Evolutionary conservation across 2,888 invertebrate species (phyloP), one percentile per base, ranked within the genome.

Genomic region (Proisotoma minuta): DNA sequence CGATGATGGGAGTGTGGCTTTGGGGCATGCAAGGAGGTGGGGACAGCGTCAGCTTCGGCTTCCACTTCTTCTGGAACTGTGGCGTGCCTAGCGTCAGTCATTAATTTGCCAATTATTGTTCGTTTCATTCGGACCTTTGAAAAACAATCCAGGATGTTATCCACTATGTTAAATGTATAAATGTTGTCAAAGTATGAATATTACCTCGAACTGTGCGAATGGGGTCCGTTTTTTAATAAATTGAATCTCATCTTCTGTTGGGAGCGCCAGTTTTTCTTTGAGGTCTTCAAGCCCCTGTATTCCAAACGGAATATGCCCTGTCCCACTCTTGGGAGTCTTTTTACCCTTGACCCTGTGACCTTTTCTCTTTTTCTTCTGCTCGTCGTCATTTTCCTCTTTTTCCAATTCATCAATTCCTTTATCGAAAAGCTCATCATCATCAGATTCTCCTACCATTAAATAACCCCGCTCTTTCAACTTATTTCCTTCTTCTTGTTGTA

Each of bases 241-340:
- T 18, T 34, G 39, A 23, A 54, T 39, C n/a, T 54, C 54, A 39
- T 54, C 39, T 22, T 54, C 54, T 5, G 54, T 54, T 2, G 54
- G 54, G 3, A 8, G 22, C 12, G 54, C 54, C 22, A 52, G 5
- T 8, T 23, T 20, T 5, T 4, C 23, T 5, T 50, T 26, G 2
- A 51, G 5, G 28, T 15, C 8, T 28, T 15, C 28, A 18, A 12
- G 3, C 10, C 28, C 51, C 22, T n/a, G n/a, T n/a, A n/a, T n/a
- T n/a, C n/a, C n/a, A n/a, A n/a, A n/a, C n/a, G n/a, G n/a, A n/a
- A n/a, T n/a, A n/a, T n/a, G n/a, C n/a, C n/a, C n/a, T n/a, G n/a
- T n/a, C n/a, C n/a, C n/a, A n/a, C n/a, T n/a, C n/a, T n/a, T n/a
- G n/a, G n/a, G n/a, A n/a, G n/a, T n/a, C n/a, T 28, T 24, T 5